These are phyloP conservation scores for Xiphydria camelus DNA, from an alignment of 2,888 invertebrate species.

Conservation along the genomic window DNA sequence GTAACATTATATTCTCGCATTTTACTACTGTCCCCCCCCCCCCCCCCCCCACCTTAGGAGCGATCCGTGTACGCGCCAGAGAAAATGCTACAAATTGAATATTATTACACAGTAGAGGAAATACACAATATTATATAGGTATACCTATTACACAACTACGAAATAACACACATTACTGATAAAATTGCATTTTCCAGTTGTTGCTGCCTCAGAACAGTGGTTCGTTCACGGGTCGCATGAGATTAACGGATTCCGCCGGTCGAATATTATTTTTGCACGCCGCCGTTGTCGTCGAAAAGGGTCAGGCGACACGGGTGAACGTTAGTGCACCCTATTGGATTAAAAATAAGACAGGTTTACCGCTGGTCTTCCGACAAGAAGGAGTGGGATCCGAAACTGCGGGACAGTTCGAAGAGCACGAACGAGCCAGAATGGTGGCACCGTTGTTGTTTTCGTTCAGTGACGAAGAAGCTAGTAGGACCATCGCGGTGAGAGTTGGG, in stretches of 20 bases:
- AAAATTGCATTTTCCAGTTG: constrained; percentile 30
- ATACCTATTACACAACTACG: background rate
- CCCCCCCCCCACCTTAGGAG: too few relatives aligned
- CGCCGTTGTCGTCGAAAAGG: constrained; percentile 64
- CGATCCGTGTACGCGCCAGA: too few relatives aligned
- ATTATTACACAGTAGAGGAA: too few relatives aligned
- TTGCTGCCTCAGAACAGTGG: constrained; percentile 50
- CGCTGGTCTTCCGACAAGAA: constrained; percentile 93
- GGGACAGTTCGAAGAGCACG: constrained; percentile 94
- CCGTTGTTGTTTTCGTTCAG: constrained; percentile 93
- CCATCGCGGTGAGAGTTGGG: constrained; percentile 78
- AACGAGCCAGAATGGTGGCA: constrained; percentile 87
- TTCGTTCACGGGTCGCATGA: constrained; percentile 70
- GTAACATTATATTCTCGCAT: too few relatives aligned
- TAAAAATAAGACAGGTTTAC: constrained; percentile 92
- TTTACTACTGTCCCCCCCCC: too few relatives aligned
- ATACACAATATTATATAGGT: background rate
- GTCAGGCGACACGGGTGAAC: constrained; percentile 68
- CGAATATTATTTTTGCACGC: constrained; percentile 78
- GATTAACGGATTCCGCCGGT: constrained; percentile 73
- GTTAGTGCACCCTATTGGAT: constrained; percentile 92
- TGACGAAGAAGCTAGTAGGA: constrained; percentile 83
- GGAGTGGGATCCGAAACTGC: constrained; percentile 76
- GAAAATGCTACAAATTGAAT: too few relatives aligned
- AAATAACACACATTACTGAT: background rate